Percentiles rank a stretch among this genome's conserved stretches.
Evolutionary conservation across 2,888 invertebrate species (phyloP).

Genomic region (Ophioninae sp.): DNA sequence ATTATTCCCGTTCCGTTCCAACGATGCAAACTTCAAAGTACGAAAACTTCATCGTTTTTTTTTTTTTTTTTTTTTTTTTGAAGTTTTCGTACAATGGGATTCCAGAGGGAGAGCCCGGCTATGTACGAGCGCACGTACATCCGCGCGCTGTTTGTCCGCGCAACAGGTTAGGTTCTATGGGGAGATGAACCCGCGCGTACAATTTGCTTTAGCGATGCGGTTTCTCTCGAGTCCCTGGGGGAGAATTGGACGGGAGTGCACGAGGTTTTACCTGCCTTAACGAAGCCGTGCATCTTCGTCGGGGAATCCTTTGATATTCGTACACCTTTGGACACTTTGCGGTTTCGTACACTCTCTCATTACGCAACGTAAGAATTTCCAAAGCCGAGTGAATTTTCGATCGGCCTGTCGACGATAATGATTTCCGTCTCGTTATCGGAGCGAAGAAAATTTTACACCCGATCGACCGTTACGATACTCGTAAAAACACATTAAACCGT

Average conservation of each 20-base stretch:
- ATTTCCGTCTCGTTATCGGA: no score
- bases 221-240: conserved; percentile 33
- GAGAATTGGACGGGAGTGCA: neutral
- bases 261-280: conserved; percentile 25
- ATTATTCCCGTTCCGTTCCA: neutral
- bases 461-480: no score
- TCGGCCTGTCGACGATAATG: no score
- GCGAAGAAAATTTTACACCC: no score
- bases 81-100: neutral
- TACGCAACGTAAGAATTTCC: conserved; percentile 41
- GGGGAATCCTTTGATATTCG: conserved; percentile 34
- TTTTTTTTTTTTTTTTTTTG: neutral
- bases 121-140: neutral
- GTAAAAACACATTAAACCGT: no score
- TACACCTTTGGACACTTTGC: neutral
- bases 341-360: conserved; percentile 41
- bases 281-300: conserved; percentile 30
- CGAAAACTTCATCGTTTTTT: neutral
- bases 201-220: conserved; percentile 37
- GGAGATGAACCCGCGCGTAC: conserved; percentile 32
- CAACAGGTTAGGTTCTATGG: conserved; percentile 52
- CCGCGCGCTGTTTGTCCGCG: conserved; percentile 1
- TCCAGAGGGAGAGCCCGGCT: neutral
- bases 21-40: no score
- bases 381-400: neutral